Base-by-base conservation (phyloP, 2,888 invertebrate genomes). In the Ichneumon xanthorius region DNA sequence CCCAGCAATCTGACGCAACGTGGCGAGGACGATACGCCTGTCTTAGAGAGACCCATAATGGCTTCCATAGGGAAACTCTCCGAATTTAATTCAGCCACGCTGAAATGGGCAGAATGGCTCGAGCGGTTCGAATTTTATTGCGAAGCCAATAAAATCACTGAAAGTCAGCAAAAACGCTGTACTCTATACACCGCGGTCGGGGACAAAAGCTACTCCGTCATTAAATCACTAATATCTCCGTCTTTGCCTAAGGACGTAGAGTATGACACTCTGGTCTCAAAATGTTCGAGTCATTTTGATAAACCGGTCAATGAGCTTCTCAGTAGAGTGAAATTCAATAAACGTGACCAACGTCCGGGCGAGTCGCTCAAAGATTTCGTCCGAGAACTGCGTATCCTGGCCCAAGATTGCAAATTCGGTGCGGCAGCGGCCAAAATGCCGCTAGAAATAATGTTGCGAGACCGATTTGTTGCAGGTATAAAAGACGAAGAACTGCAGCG, bases 361-460 rank as follows among this genome's bases (percentile, higher is more conserved):
- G 80, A 61, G 58, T 22, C 70, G 9, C 71, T 71, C 7, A 75
- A 80, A 58, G 80, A 80, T 33, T 72, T 80, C 30, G 61, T 80
- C 48, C 58, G 53, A 19, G 71, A 80, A 14, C 19, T 72, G 40
- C 26, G 58, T 45, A 71, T 58, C 16, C 33, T 80, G 37, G 80
- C 72, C 14, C 19, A 45, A 80, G 40, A 72, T 30, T 80, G 80
- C 37, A 72, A 80, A 55, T 80, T 80, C 40, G 45, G 40, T 14
- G 71, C 58, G 6, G 55, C 61, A 22, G 30, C 37, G 14, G 50
- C 19, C 30, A 71, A 30, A 30, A 70, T 80, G 48, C 72, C 71
- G 19, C 22, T 80, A 50, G 16, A 80, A 26, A 80, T 80, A 48
- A 72, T 58, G 80, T 53, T 80, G 19, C 80, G 80, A 45, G 71